Conservation (phyloP, 1,140 invertebrate genomes). For the Drosophila malerkotliana region DNA sequence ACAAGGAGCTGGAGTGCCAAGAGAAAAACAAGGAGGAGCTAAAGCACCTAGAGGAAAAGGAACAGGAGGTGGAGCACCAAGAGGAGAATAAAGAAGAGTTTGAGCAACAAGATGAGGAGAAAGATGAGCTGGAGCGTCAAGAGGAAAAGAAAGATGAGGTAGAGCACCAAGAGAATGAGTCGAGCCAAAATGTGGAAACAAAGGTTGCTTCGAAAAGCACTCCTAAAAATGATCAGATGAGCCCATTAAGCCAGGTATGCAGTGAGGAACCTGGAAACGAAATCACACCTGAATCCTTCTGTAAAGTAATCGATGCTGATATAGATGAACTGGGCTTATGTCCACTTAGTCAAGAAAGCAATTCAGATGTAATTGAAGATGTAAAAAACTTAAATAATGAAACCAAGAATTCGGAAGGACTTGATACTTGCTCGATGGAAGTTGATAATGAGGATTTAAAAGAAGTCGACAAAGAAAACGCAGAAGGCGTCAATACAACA, state of each 20-base stretch:
- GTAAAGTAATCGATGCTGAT: conserved; percentile 5
- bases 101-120: neutral
- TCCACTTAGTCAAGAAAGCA: conserved; percentile 16
- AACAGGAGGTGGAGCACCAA: no score
- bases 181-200: no score
- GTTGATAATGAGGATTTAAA: neutral
- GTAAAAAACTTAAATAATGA: neutral
- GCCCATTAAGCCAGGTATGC: neutral
- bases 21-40: neutral
- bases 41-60: no score
- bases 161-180: neutral
- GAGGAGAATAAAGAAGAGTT: neutral
- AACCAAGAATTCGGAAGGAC: neutral
- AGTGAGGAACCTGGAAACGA: neutral
- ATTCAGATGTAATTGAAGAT: neutral
- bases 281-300: neutral
- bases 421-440: neutral
- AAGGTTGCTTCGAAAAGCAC: neutral
- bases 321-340: conserved; percentile 46
- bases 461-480: neutral
- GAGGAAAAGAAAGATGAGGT: neutral
- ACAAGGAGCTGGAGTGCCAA: neutral
- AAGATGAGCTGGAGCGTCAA: neutral
- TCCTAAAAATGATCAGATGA: neutral
- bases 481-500: no score